Evolutionary conservation across 2,888 invertebrate species (phyloP).

Genomic region (Tenthredo scrophulariae): DNA sequence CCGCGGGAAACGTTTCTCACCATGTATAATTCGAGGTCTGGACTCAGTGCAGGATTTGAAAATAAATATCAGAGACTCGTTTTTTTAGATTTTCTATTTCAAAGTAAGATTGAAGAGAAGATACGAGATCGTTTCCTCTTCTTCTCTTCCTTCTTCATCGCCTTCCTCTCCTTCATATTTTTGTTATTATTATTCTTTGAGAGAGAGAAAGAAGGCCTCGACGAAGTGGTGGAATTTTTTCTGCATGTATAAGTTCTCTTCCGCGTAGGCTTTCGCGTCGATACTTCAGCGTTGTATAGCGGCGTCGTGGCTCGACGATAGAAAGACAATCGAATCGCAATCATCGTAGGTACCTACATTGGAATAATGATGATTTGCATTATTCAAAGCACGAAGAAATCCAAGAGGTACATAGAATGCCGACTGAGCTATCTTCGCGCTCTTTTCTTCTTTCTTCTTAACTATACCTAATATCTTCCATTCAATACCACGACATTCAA

Average conservation of each 20-base stretch:
- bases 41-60: neutral
- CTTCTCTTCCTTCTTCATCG: neutral
- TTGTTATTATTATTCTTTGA: conserved; percentile 20
- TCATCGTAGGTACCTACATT: conserved; percentile 64
- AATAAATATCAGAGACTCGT: neutral
- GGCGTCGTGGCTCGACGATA: conserved; percentile 63
- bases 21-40: neutral
- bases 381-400: conserved; percentile 67
- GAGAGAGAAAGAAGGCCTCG: neutral
- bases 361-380: conserved; percentile 71
- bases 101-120: neutral
- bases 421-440: neutral
- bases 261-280: conserved; percentile 48
- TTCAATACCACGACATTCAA: neutral
- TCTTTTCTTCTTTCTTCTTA: neutral
- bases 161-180: neutral
- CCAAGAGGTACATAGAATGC: conserved; percentile 44
- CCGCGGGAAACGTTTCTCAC: neutral
- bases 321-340: conserved; percentile 71
- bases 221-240: neutral
- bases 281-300: neutral
- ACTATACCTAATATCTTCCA: neutral
- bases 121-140: neutral
- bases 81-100: neutral
- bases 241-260: conserved; percentile 20